These are phyloP conservation scores for Gorsachius goisagi DNA, from an alignment of 2,113 vertebrate species.

Conservation along the genomic window DNA sequence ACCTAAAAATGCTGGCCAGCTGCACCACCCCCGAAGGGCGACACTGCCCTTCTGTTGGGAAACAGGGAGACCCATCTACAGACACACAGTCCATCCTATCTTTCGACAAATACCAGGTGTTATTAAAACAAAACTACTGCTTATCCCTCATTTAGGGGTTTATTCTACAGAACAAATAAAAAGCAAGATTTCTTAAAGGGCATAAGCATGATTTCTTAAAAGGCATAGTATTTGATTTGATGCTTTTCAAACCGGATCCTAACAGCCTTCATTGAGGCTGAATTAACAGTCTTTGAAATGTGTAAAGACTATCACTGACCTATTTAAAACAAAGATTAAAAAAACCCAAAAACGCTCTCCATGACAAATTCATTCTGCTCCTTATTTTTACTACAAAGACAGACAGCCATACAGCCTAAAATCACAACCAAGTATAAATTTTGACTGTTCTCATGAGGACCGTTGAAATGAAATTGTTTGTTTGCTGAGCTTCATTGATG, in stretches of 20 bases:
- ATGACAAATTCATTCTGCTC: neutral
- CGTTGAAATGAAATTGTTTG: conserved; percentile 13
- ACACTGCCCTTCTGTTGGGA: neutral
- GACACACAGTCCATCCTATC: neutral
- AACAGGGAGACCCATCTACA: neutral
- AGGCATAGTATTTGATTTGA: neutral
- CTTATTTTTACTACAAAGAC: conserved; percentile 5
- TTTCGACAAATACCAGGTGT: neutral
- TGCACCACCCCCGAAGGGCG: neutral
- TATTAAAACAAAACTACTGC: neutral
- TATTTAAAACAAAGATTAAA: conserved; percentile 13
- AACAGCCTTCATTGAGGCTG: neutral
- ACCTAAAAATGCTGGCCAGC: neutral
- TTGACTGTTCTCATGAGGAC: neutral
- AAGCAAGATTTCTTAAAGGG: neutral
- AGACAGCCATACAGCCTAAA: neutral
- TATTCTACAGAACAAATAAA: neutral
- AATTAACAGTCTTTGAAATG: neutral
- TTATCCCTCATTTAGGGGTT: neutral
- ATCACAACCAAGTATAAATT: conserved; percentile 12
- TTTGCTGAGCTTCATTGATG: conserved; percentile 1
- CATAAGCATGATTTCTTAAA: neutral
- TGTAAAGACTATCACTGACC: neutral
- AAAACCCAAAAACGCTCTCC: neutral
- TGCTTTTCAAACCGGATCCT: neutral